Evolutionary conservation across 2,888 invertebrate species (phyloP).

Genomic region (Lepas anatifera): DNA sequence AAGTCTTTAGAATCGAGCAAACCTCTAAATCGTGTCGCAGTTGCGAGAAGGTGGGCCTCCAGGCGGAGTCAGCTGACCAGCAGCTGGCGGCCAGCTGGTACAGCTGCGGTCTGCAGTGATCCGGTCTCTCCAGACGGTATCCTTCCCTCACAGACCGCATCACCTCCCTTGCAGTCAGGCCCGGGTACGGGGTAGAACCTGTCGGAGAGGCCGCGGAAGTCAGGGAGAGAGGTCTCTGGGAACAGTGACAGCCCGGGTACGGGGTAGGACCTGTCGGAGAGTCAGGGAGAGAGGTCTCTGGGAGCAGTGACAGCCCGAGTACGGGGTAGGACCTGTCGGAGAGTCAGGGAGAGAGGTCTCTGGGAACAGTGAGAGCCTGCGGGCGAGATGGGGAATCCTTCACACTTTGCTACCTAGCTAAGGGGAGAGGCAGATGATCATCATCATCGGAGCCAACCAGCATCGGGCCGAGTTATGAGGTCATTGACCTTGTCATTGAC

Average conservation of each 20-base stretch:
- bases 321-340: constrained; percentile 45
- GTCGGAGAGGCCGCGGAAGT: neutral
- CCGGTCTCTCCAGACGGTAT: constrained; percentile 60
- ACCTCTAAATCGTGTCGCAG: constrained; percentile 34
- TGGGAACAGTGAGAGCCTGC: too few species aligned
- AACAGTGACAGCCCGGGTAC: constrained; percentile 63
- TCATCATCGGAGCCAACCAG: too few species aligned
- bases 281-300: constrained; percentile 51
- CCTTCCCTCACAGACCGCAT: constrained; percentile 64
- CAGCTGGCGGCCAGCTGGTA: constrained; percentile 47
- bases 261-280: constrained; percentile 57
- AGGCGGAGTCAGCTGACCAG: constrained; percentile 56
- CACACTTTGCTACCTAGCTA: too few species aligned
- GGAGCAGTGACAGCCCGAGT: constrained; percentile 62
- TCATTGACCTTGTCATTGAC: too few species aligned
- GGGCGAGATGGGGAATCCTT: too few species aligned
- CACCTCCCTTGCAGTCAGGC: constrained; percentile 68
- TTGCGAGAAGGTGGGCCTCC: constrained; percentile 57
- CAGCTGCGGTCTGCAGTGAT: constrained; percentile 59
- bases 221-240: constrained; percentile 53
- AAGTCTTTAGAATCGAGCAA: neutral
- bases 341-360: too few species aligned
- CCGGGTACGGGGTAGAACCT: constrained; percentile 75
- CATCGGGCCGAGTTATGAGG: too few species aligned
- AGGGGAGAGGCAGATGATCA: too few species aligned